Percentiles rank a stretch among this genome's conserved stretches.
phyloP scores from a whole-genome alignment of 2,113 vertebrate genomes.

The Pluvialis apricaria region DNA sequence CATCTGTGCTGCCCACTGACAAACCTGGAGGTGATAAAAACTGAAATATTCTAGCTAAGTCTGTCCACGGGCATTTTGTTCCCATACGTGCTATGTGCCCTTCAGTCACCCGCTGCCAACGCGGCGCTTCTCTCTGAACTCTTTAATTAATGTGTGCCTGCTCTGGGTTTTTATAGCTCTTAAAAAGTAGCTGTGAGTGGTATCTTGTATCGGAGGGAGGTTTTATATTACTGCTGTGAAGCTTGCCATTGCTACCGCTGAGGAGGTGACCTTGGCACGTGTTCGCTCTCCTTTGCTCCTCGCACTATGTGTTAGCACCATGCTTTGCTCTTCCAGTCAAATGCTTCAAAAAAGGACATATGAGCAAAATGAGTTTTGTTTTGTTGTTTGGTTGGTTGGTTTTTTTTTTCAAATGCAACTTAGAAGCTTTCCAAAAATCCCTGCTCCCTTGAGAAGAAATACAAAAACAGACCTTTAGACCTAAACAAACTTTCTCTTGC shows the following conservation, averaged over 20 bases:
- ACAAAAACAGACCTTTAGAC: background rate
- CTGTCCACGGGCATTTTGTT: background rate
- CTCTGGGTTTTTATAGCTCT: constrained; percentile 36
- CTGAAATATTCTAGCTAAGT: background rate
- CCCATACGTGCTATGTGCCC: fast-evolving
- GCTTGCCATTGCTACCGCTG: background rate
- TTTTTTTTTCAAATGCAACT: background rate
- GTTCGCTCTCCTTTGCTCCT: constrained; percentile 1
- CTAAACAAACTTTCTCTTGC: background rate
- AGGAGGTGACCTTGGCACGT: constrained; percentile 2
- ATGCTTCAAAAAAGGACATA: constrained; percentile 38
- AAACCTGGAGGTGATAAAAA: background rate
- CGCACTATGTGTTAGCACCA: background rate
- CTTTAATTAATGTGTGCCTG: constrained; percentile 21
- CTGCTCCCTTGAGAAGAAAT: background rate
- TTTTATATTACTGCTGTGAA: background rate
- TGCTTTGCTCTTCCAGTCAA: constrained; percentile 38
- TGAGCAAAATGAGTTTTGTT: background rate
- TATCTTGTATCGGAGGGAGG: background rate
- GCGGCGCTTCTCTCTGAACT: background rate
- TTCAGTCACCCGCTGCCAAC: background rate
- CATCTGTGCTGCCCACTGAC: constrained; percentile 5
- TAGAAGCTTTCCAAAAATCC: background rate
- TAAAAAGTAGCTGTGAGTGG: background rate
- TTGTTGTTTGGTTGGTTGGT: background rate